A percentile compares a stretch with the other conserved stretches of the same genome.
Conservation (phyloP, 2,888 invertebrate genomes). For the Acleris literana region DNA sequence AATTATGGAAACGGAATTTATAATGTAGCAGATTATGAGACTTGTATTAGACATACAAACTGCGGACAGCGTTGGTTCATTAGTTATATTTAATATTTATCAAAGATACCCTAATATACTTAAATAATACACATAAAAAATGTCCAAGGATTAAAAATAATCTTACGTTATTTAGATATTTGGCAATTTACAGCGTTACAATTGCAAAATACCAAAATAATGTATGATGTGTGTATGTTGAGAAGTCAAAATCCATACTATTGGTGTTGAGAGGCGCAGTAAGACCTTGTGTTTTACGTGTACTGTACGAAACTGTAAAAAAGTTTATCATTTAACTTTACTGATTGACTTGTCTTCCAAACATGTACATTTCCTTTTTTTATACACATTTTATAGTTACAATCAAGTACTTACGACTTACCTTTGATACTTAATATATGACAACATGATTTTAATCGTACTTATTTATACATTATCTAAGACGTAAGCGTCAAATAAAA, state of each 20-base stretch:
- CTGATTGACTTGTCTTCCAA: conserved; percentile 27
- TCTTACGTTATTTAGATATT: too few relatives aligned
- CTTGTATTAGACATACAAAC: conserved; percentile 5
- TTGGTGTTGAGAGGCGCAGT: too few relatives aligned
- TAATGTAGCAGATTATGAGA: conserved; percentile 22
- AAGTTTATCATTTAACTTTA: background rate
- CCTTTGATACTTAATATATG: too few relatives aligned
- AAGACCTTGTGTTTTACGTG: too few relatives aligned
- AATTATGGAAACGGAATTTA: conserved; percentile 22
- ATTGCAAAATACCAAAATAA: too few relatives aligned
- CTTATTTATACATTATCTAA: background rate
- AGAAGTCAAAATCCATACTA: too few relatives aligned
- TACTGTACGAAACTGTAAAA: background rate
- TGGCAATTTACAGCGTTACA: too few relatives aligned
- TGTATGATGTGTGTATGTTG: too few relatives aligned
- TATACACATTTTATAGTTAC: background rate
- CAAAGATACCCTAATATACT: background rate
- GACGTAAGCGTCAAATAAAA: background rate
- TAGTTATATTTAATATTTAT: conserved; percentile 2
- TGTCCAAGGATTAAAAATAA: too few relatives aligned
- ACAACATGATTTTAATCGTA: background rate
- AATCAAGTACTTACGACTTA: background rate
- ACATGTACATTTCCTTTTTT: background rate
- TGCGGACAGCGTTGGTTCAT: background rate
- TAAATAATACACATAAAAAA: too few relatives aligned